Base-by-base conservation (phyloP, 2,113 vertebrate genomes). In the Gasterosteus nipponicus region DNA sequence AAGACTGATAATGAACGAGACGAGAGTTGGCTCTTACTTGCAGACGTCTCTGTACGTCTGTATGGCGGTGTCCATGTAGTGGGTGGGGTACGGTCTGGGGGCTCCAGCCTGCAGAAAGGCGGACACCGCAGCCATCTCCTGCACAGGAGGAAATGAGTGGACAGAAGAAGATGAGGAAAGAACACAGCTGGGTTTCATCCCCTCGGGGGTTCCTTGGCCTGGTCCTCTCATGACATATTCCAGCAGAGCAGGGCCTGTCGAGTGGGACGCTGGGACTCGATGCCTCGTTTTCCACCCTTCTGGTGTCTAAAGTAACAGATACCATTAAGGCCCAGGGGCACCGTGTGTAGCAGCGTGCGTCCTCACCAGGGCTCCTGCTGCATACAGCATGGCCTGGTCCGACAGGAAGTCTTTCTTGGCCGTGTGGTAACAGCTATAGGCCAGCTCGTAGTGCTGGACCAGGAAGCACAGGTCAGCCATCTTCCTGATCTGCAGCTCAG, bases 391-490 rank as follows among this genome's bases (percentile, higher is more conserved):
- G 87, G 98, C 98, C 93, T 99, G 98, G 92, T 99, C 98, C 63
- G 96, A 98, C 78, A 98, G 94, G 87, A 99, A 99, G 91, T 99
- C 98, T 74, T 99, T 99, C 91, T 99, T 99, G 77, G 98, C 98
- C 38, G 97, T 98, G 92, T 99, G 98, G 88, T 99, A 99, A 85
- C 97, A 99, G 92, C 89, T 99, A 82, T 99, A 99, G 31, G 98
- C 98, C 92, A 99, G 90, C 67, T 99, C 98, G 75, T 99, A 99
- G 92, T 99, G 98, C 41, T 99, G 98, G 46, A 99, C 96, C 91
- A 99, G 94, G 92, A 99, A 99, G 88, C 98, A 99, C 62, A 99
- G 91, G 89, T 99, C 98, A 10, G 97, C 98, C 98, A 99, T 98
- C 92, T 99, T 99, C 80, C 98, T 95, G 86, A 99, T 98, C 80